Base-by-base conservation (phyloP, 2,888 invertebrate genomes). In the Cantharis nigra region DNA sequence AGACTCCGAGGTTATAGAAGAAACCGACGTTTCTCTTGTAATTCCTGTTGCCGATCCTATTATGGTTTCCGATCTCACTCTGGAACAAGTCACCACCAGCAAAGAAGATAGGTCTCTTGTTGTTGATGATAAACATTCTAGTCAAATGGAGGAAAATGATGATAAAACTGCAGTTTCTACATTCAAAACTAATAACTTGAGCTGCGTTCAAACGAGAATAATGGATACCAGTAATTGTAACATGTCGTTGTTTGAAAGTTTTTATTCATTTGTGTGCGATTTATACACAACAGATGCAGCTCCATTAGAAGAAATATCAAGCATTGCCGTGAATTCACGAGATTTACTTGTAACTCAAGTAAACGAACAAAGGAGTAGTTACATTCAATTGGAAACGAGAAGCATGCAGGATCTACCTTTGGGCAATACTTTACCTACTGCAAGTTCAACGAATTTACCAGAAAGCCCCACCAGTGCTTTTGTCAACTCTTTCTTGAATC, bases 11-110 rank as follows among this genome's bases (percentile, higher is more conserved):
- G 18, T 67, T 67, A 81, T 82, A 2, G 80, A 74, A 2, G 71
- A 69, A 26, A 82, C 83, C 5, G 72, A 82, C 16, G 9, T 49
- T 30, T 84, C 84, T 7, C 70, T 74, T 33, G 78, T 82, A 28
- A 82, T 84, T 71, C 82, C 84, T 11, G 16, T 18, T 16, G 69
- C 33, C 11, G 16, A 69, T 30, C 30, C 30, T 23, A 13, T 69
- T 33, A 16, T 30, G 18, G 28, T 28, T 2, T 11, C 30, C 14
- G 16, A 69, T 30, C 13, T 2, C 5, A 49, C 2, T n/a, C n/a
- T n/a, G n/a, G n/a, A n/a, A n/a, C n/a, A 49, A 49, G n/a, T 49
- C 49, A 2, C n/a, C 7, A 49, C 49, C 49, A 49, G 2, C 5
- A 9, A 49, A n/a, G 49, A 49, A 49, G 49, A n/a, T n/a, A 13